Base-by-base conservation (phyloP, 2,888 invertebrate genomes). In the Yponomeuta cagnagella region DNA sequence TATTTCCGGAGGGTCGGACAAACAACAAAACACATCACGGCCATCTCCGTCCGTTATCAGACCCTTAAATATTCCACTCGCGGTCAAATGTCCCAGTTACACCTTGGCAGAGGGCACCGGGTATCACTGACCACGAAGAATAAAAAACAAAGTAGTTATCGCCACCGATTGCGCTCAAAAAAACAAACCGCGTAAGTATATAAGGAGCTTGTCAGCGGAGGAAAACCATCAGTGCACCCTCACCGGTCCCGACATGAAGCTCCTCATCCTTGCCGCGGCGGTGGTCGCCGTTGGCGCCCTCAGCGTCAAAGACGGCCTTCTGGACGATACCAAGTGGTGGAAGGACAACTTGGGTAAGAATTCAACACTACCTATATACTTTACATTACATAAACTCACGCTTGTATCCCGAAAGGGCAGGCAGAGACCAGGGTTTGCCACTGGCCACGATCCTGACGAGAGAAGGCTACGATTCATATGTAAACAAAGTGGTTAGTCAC, bases 301-400 rank as follows among this genome's bases (percentile, higher is more conserved):
- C 72, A 82, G 83, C 72, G 79, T 90, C 78, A 84, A 83, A 70
- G 86, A 88, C 75, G 87, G 84, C 73, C 67, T 73, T 2, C 2
- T 12, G 15, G 52, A 58, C 52, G 77, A 77, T 80, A 65, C 12
- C 80, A 72, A 83, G 91, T 72, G 89, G 88, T 58, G 52, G 71
- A 90, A 86, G 76, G 88, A 88, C 12, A 77, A 70, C 43, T 73
- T 90, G 76, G 84, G 91, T 92, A 73, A 87, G 84, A 31, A 58
- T 71, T 2, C 12, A 52, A 64, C 48, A 9, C 10, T 15, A 23
- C 48, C 4, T 15, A 12, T 58, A 15, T 1, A 15, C 15, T 15
- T 12, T 58, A 12, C 15, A 58, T 58, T 58, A 15, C 52, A 5
- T 12, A 3, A 15, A 52, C 12, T 52, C 52, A 33, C 33, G 5